A percentile compares a stretch with the other conserved stretches of the same genome.
Conservation (phyloP, 35 echinoderm and acorn worm species). For the Heliocidaris erythrogramma region DNA sequence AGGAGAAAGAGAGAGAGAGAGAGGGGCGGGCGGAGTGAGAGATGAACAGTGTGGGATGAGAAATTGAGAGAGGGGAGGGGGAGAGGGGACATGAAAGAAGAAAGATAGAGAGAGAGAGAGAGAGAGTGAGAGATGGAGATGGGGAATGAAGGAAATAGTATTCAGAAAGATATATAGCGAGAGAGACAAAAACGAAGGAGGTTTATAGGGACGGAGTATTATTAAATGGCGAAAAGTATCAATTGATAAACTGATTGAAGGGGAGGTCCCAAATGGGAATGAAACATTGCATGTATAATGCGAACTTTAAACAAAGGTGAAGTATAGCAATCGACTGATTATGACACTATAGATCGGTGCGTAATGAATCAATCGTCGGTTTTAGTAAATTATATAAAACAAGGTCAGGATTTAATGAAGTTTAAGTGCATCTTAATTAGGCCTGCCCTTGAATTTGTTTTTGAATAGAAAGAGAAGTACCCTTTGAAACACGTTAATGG, state of each 20-base stretch:
- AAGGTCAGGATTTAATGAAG: background rate
- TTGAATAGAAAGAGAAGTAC: background rate
- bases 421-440: background rate
- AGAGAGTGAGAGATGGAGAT: background rate
- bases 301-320: too few species aligned
- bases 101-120: background rate
- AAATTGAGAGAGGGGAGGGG: background rate
- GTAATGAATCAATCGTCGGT: background rate
- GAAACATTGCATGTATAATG: too few species aligned
- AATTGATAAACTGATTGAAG: background rate
- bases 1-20: background rate
- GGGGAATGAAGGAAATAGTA: background rate
- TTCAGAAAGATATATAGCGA: too few species aligned
- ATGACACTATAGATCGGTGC: background rate
- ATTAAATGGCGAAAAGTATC: background rate
- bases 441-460: background rate
- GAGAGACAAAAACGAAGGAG: too few species aligned
- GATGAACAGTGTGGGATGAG: background rate
- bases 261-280: too few species aligned
- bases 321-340: background rate
- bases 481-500: background rate
- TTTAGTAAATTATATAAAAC: background rate
- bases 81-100: background rate
- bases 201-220: too few species aligned
- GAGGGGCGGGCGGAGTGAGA: background rate